These are phyloP conservation scores for Leucozona laternaria DNA, from an alignment of 2,888 invertebrate species.

Conservation along the genomic window DNA sequence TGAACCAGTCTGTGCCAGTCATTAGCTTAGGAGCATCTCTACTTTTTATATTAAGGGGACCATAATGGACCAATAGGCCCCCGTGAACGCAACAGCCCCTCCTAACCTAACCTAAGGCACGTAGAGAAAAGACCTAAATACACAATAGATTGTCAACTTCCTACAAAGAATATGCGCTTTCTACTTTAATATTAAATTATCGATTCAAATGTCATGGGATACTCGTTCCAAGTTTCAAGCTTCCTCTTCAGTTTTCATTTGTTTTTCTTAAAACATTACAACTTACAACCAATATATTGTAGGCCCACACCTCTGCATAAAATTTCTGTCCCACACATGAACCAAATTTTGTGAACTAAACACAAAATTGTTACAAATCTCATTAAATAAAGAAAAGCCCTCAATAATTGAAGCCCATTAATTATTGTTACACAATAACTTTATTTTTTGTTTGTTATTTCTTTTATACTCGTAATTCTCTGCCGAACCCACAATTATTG, in stretches of 20 bases:
- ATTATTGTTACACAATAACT: slow-evolving; percentile 28
- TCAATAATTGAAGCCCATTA: slow-evolving; percentile 8
- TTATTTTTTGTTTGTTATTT: background rate
- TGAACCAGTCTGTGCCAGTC: no score
- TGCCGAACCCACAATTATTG: slow-evolving; percentile 52
- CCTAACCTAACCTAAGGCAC: no score
- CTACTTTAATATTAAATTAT: no score
- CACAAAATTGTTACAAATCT: slow-evolving; percentile 18
- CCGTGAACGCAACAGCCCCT: no score
- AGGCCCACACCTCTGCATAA: background rate
- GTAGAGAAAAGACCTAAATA: no score
- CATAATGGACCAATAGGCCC: no score
- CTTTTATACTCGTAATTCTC: background rate
- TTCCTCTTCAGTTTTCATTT: background rate
- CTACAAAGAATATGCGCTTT: no score
- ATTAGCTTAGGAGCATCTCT: no score
- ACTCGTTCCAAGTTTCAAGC: background rate
- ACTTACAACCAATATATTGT: background rate
- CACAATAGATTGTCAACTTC: no score
- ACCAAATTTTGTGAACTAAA: background rate
- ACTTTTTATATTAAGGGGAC: no score
- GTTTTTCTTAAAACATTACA: background rate
- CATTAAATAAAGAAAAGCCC: slow-evolving; percentile 12
- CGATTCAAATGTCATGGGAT: background rate
- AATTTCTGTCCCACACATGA: slow-evolving; percentile 7